These are phyloP conservation scores for Tadarida brasiliensis DNA, from an alignment of 2,797 vertebrate genomes.

Conservation along the genomic window DNA sequence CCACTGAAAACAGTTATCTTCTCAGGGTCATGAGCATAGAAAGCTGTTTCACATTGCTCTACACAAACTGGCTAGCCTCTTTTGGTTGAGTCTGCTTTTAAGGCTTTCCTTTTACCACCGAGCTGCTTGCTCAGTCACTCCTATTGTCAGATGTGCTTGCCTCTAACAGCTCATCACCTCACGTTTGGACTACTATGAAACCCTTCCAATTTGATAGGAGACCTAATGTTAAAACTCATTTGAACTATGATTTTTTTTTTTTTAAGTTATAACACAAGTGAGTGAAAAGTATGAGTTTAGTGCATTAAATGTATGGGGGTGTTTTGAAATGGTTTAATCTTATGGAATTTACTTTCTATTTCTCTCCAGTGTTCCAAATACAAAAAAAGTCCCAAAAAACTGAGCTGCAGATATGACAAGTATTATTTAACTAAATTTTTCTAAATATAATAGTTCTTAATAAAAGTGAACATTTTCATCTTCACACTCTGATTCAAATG, in stretches of 20 bases:
- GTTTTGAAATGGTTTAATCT: conserved; percentile 19
- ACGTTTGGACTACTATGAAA: neutral
- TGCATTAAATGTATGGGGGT: neutral
- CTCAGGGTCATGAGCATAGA: neutral
- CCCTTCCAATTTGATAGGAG: neutral
- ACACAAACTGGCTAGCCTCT: neutral
- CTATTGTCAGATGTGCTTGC: neutral
- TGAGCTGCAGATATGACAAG: conserved; percentile 37
- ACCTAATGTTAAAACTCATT: neutral
- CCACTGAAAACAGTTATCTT: neutral
- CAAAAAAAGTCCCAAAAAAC: conserved; percentile 41
- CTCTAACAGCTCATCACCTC: neutral
- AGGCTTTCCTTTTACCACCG: neutral
- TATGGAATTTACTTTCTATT: neutral
- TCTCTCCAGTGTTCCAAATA: neutral
- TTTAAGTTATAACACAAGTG: neutral
- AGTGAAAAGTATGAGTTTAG: neutral
- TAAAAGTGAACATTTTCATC: conserved; percentile 6
- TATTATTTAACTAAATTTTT: conserved; percentile 43
- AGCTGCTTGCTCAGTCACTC: neutral
- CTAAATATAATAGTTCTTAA: conserved; percentile 17
- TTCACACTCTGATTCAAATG: conserved; percentile 32
- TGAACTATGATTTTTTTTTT: neutral
- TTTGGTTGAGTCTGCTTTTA: neutral
- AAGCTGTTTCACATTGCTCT: neutral